Evolutionary conservation across 2,888 invertebrate genomes (phyloP).

Genomic region (Xanthorhoe designata): DNA sequence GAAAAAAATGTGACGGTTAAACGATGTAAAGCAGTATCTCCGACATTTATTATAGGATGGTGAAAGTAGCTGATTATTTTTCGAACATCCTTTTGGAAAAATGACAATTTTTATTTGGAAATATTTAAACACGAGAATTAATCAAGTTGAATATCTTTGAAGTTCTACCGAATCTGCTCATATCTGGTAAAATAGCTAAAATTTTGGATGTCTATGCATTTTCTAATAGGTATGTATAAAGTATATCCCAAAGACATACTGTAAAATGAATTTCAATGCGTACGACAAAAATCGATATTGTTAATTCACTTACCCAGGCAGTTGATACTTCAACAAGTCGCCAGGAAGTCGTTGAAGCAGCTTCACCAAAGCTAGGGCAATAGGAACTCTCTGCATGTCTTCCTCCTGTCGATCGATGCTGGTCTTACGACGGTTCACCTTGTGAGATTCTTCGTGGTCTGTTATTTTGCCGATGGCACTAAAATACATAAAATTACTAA

Average conservation of each 20-base stretch:
- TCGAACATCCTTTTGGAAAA: too few relatives aligned
- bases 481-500: background rate
- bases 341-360: constrained; percentile 94
- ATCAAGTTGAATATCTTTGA: too few relatives aligned
- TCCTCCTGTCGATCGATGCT: constrained; percentile 93
- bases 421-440: constrained; percentile 89
- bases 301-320: constrained; percentile 88
- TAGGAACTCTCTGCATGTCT: constrained; percentile 95
- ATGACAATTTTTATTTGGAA: too few relatives aligned
- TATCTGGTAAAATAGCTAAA: too few relatives aligned
- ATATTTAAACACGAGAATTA: too few relatives aligned
- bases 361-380: constrained; percentile 97
- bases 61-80: too few relatives aligned
- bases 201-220: too few relatives aligned
- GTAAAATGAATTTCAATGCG: background rate
- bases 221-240: too few relatives aligned
- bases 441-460: constrained; percentile 91
- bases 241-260: background rate
- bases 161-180: too few relatives aligned
- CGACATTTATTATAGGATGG: too few relatives aligned
- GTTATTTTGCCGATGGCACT: constrained; percentile 85
- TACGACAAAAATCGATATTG: background rate
- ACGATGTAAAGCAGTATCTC: too few relatives aligned
- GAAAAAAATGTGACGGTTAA: constrained; percentile 49
- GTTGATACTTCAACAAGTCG: constrained; percentile 89